Percentiles rank a stretch among this genome's conserved stretches.
Conservation (phyloP, 1,140 invertebrate genomes). For the Ditylenchus dipsaci region DNA sequence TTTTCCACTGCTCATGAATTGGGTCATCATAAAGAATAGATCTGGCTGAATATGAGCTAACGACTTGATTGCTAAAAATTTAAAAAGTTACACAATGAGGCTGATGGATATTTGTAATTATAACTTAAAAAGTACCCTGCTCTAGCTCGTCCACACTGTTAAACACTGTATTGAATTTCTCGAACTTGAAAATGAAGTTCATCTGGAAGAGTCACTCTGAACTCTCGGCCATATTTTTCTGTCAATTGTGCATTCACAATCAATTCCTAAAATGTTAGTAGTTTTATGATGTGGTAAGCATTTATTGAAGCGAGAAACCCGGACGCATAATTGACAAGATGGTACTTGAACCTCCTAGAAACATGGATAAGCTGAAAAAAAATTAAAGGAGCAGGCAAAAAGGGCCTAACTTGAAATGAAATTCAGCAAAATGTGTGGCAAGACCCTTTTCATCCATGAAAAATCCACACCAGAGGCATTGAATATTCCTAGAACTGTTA, state of each 20-base stretch:
- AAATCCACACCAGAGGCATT: constrained; percentile 55
- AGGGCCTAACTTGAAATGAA: constrained; percentile 20
- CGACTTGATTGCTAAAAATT: not conserved
- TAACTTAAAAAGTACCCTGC: no score
- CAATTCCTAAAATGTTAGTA: constrained; percentile 36
- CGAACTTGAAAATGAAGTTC: constrained; percentile 40
- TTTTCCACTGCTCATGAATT: not conserved
- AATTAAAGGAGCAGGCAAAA: no score
- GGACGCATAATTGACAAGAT: not conserved
- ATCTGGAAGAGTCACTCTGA: constrained; percentile 45
- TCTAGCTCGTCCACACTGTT: constrained; percentile 16
- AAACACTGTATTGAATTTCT: constrained; percentile 24
- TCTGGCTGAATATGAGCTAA: not conserved
- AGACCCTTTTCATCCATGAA: constrained; percentile 39
- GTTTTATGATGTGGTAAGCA: not conserved
- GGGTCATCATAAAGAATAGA: not conserved
- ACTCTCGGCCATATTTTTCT: constrained; percentile 45
- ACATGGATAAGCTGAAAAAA: no score
- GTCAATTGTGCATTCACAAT: constrained; percentile 45
- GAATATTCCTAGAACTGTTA: constrained; percentile 25
- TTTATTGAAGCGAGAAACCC: not conserved
- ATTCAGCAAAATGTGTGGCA: constrained; percentile 48
- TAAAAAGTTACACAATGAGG: not conserved
- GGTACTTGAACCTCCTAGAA: not conserved
- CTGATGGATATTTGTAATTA: not conserved